A percentile compares a stretch with the other conserved stretches of the same genome.
Evolutionary conservation across 2,797 vertebrate genomes (phyloP).

Genomic region (Kryptolebias ocellatus): DNA sequence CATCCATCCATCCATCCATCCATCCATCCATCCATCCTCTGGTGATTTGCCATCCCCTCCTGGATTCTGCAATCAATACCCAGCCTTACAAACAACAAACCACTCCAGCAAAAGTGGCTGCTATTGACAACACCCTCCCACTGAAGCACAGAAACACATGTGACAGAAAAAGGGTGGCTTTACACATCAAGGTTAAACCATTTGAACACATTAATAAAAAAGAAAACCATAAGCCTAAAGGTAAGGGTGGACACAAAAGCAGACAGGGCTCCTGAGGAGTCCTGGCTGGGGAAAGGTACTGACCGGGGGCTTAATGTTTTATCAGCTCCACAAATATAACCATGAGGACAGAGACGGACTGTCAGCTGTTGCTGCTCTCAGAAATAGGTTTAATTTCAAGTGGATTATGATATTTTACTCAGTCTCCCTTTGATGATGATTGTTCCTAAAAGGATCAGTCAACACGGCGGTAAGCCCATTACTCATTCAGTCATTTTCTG

Average conservation of each 20-base stretch:
- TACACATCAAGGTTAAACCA: constrained; percentile 60
- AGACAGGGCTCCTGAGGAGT: constrained; percentile 25
- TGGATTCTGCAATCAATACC: constrained; percentile 53
- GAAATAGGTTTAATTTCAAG: constrained; percentile 58
- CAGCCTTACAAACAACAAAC: constrained; percentile 31
- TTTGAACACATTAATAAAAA: constrained; percentile 33
- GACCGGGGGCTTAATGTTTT: constrained; percentile 32
- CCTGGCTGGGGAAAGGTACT: constrained; percentile 2
- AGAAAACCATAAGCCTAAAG: constrained; percentile 22
- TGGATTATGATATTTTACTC: constrained; percentile 60
- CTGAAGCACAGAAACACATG: constrained; percentile 65
- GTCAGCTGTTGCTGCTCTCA: constrained; percentile 42
- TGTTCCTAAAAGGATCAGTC: constrained; percentile 64
- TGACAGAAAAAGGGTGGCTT: constrained; percentile 45
- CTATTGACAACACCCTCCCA: constrained; percentile 46
- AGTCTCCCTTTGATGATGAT: constrained; percentile 61
- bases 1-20: not conserved
- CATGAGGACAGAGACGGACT: constrained; percentile 25
- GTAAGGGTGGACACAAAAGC: constrained; percentile 10
- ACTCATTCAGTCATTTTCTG: constrained; percentile 40
- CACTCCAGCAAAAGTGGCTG: constrained; percentile 32
- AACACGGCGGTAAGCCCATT: constrained; percentile 55
- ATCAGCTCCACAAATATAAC: constrained; percentile 44
- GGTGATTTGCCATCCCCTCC: constrained; percentile 17
- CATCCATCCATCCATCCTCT: constrained; percentile 14